Evolutionary conservation across 2,797 vertebrate genomes (phyloP), one percentile per base, ranked within the genome.

Genomic region (Discoglossus pictus): DNA sequence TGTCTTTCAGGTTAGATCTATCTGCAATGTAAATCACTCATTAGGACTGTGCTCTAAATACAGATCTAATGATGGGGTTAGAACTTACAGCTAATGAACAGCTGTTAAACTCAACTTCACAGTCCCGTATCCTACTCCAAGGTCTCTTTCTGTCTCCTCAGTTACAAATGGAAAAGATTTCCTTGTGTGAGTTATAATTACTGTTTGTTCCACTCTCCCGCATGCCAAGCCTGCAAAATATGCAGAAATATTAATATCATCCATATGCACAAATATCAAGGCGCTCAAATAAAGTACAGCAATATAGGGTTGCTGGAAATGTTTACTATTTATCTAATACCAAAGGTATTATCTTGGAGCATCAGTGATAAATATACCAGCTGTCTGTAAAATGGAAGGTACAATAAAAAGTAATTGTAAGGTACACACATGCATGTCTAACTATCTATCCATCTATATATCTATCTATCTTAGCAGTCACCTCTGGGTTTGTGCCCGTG

Each of bases 81-180:
- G 66, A 53, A 36, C 56, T 61, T 25, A 46, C 47, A 24, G 65
- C 60, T 60, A 53, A 68, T 68, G 58, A 61, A 54, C 66, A 61
- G 58, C 66, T 61, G 58, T 27, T 38, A 46, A 68, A 68, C 53
- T 61, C 56, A 61, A 68, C 66, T 60, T 68, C 40, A 61, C 20
- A 53, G 65, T 44, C 27, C 47, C 34, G 17, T 65, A 27, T 36
- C 17, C 31, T 20, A 53, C 38, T 36, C 56, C 66, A 68, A 68
- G 58, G 56, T 61, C 56, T 23, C 13, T 44, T 3, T 53, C 25
- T n/a, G n/a, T n/a, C n/a, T 61, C 16, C 25, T 52, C 25, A 44
- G 24, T 61, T 46, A 61, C 48, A 17, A 68, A 54, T 46, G 40
- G 48, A 61, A 61, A 46, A 68, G 36, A 31, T 55, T 60, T 68